Base-by-base conservation (phyloP, 2,797 vertebrate genomes). In the Notolabrus celidotus region DNA sequence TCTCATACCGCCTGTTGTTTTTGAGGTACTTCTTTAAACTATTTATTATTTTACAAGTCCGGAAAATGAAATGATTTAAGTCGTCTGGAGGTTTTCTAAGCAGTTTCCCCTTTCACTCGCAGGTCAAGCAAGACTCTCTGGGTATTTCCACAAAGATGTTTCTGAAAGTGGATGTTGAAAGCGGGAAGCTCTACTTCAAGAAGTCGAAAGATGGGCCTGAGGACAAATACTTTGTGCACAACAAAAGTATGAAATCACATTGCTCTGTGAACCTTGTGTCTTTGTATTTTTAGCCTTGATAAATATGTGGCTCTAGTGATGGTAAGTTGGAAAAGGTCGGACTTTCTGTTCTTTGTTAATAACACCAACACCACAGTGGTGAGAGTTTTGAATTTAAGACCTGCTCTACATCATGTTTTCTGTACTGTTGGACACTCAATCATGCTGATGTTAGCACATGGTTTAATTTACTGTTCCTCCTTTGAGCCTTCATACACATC, bases 81-180 rank as follows among this genome's bases (percentile, higher is more conserved):
- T 61, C 22, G 12, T 17, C 31, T 33, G 14, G 9, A 61, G 2
- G 3, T 46, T 56, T 33, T 59, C 14, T 69, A 25, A 53, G 47
- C 10, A 0, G 1, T 55, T 79, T 47, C 54, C 27, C 68, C 73
- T 89, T 86, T 63, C 20, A 36, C 61, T 71, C 34, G 17, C 73
- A 99, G 98, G 97, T 98, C 34, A 99, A 98, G 92, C 92, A 93
- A 29, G 97, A 99, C 77, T 95, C 92, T 56, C 88, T 98, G 23
- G 96, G 95, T 25, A 97, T 99, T 80, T 90, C 96, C 67, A 96
- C 92, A 65, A 99, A 98, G 93, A 93, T 96, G 79, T 95, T 95
- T 67, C 95, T 99, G 71, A 99, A 98, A 82, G 98, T 99, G 7
- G 97, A 99, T n/a, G 96, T 99, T 36, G 97, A 99, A 90, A 92